A percentile compares a stretch with the other conserved stretches of the same genome.
Evolutionary conservation across 2,888 invertebrate species (phyloP).

Genomic region (Drosophila falleni): DNA sequence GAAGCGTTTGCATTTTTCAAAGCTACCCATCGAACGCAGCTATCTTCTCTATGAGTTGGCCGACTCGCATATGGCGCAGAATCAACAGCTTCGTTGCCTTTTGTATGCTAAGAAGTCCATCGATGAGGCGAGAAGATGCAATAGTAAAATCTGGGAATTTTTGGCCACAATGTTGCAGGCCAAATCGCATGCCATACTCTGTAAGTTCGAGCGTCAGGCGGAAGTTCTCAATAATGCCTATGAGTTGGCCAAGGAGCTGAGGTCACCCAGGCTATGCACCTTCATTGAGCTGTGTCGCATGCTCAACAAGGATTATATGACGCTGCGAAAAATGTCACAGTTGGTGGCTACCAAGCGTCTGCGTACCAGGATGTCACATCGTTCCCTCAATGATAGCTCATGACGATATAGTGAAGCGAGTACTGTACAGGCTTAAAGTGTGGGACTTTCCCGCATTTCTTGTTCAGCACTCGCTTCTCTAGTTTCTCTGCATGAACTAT

Average conservation of each 20-base stretch:
- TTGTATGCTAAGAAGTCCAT: conserved; percentile 45
- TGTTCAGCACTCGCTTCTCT: not conserved
- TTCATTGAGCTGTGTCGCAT: conserved; percentile 77
- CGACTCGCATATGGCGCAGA: conserved; percentile 46
- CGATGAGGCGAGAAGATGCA: conserved; percentile 67
- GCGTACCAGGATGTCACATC: conserved; percentile 32
- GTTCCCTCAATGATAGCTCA: conserved; percentile 18
- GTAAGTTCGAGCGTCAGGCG: conserved; percentile 79
- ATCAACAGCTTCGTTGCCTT: conserved; percentile 52
- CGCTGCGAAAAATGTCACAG: conserved; percentile 71
- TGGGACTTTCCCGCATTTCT: conserved; percentile 12
- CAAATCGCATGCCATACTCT: conserved; percentile 79
- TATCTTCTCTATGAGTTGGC: conserved; percentile 73
- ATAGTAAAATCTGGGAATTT: conserved; percentile 79
- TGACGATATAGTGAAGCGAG: conserved; percentile 7
- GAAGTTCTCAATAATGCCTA: conserved; percentile 73
- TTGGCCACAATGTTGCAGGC: conserved; percentile 73
- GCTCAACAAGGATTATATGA: conserved; percentile 75
- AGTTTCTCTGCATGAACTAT: not conserved
- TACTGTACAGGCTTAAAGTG: not conserved
- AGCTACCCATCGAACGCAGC: conserved; percentile 60
- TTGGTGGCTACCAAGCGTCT: conserved; percentile 42
- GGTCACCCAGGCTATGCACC: conserved; percentile 58
- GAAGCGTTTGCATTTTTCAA: conserved; percentile 60
- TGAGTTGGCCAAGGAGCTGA: conserved; percentile 62